Evolutionary conservation across 2,797 vertebrate species (phyloP), one percentile per base, ranked within the genome.

Genomic region (Acanthurus tractus): DNA sequence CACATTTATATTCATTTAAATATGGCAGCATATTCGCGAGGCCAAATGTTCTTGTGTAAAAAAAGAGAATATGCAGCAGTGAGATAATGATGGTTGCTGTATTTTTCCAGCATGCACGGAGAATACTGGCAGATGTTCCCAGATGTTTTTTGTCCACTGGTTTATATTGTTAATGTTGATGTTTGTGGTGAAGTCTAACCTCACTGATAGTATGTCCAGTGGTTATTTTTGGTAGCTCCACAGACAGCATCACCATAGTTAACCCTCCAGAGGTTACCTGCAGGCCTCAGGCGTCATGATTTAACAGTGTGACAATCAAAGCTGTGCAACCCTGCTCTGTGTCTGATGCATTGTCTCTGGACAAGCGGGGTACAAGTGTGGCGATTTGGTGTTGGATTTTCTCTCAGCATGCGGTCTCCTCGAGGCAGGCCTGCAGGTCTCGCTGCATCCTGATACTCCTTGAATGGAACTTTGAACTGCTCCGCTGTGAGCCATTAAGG

Each of bases 391-490:
- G 69, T 82, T 82, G 57, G 77, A 73, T 86, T 74, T 79, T 53
- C 76, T 84, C 67, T 68, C 81, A 54, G 76, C 65, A 4, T 8
- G 56, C 46, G 61, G 81, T 63, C 78, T 79, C 80, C 74, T 87
- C 4, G 20, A 81, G 84, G 73, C 70, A 42, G 18, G 70, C 88
- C 90, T 75, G 74, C 75, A 61, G 89, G 82, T 34, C 72, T n/a
- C 15, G 22, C 14, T 46, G 63, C 38, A 70, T 69, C 73, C 81
- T 68, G 44, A 78, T 67, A 62, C 74, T 84, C 82, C 70, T 76
- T 65, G 64, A 77, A 58, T 69, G 61, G 52, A 75, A 82, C 86
- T 86, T 87, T 89, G 64, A 92, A 87, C 86, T 83, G 66, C 76
- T 87, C 76, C 69, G 79, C 85, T 78, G 55, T 63, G 81, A 87